Conservation (phyloP, 1,140 invertebrate genomes). For the Leptinotarsa undecemlineata region DNA sequence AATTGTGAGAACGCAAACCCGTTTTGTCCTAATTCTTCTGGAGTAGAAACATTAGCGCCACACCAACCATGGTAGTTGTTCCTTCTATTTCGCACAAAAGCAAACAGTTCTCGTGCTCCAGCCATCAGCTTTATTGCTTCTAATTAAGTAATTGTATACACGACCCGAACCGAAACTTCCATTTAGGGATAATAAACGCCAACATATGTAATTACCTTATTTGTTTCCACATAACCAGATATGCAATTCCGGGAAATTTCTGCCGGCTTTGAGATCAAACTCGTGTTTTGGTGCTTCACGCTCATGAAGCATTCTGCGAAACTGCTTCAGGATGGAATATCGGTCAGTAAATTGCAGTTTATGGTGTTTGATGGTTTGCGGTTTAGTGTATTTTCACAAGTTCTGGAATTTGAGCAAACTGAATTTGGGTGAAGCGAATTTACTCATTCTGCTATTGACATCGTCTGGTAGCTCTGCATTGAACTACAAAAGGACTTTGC, state of each 20-base stretch:
- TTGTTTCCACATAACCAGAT: conserved; percentile 4
- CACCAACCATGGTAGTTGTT: neutral
- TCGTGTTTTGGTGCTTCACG: neutral
- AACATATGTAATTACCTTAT: conserved; percentile 6
- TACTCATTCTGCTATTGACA: too few species aligned
- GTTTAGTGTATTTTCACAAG: too few species aligned
- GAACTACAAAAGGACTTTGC: too few species aligned
- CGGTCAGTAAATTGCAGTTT: too few species aligned
- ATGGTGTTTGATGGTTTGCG: too few species aligned
- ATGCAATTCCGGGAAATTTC: conserved; percentile 6
- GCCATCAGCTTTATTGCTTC: neutral
- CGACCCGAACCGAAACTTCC: neutral
- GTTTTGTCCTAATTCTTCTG: too few species aligned
- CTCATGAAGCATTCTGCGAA: neutral
- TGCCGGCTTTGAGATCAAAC: neutral
- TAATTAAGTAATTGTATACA: conserved; percentile 7
- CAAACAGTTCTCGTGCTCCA: neutral
- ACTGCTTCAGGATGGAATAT: neutral
- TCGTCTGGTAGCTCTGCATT: too few species aligned
- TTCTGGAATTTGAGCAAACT: too few species aligned
- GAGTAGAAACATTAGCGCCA: neutral
- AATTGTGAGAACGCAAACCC: too few species aligned
- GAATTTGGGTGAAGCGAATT: too few species aligned
- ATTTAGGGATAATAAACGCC: conserved; percentile 4
- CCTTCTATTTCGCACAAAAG: conserved; percentile 2